Evolutionary conservation across 2,888 invertebrate genomes (phyloP), one percentile per base, ranked within the genome.

Genomic region (Torymus tubicola): DNA sequence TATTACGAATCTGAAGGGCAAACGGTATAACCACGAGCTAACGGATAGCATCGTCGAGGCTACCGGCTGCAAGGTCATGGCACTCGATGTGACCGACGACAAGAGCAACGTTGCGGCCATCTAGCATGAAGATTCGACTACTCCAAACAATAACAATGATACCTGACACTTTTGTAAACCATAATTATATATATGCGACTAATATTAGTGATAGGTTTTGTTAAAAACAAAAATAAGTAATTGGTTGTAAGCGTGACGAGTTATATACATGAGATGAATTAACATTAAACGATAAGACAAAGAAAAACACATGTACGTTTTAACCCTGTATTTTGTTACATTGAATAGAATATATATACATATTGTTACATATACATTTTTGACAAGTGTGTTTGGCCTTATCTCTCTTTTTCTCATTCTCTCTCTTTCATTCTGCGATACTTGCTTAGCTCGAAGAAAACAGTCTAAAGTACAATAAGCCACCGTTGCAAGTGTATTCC

Each of bases 1-100:
- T 2, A 92, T 95, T 69, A 94, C 94, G 4, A 93, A 93, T 83
- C 91, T 95, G 11, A 93, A 93, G 86, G 95, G 95, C 16, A 93
- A 93, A 83, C 92, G 92, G 86, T 95, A 95, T 89, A 93, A 93
- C 0, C 86, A 87, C 72, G 93, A 94, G 87, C 93, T 94, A 11
- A 91, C 94, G 12, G 92, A 91, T 63, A 93, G 92, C 14, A 92
- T 95, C 24, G 93, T 95, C 84, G 84, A 87, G n/a, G 87, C 90
- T 13, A 88, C 89, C 31, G 90, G 90, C 18, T 89, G 89, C 81
- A 90, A 89, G 67, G 86, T 86, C 24, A 86, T 87, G 24, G 83
- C 85, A 1, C 55, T 83, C 58, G 83, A 88, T 81, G 61, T 84
- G 58, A 73, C 84, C 58, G 80, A 82, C 67, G 85, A 88, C 83